A percentile compares a stretch with the other conserved stretches of the same genome.
These are phyloP conservation scores for Gadus macrocephalus DNA, from an alignment of 2,113 vertebrate genomes.

Conservation along the genomic window DNA sequence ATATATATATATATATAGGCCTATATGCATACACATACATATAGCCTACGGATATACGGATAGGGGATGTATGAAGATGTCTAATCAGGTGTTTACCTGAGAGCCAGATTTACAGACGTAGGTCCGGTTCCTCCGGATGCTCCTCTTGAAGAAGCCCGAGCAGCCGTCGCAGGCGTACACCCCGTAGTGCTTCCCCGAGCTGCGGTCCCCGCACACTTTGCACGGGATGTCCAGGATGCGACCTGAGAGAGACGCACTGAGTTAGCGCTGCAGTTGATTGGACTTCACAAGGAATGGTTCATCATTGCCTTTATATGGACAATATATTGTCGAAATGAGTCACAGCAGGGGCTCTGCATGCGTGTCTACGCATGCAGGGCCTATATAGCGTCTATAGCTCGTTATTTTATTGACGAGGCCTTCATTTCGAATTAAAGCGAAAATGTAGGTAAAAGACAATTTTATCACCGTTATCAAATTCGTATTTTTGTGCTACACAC, in stretches of 20 bases:
- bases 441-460: too few species aligned
- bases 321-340: not conserved
- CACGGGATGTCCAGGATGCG: conserved; percentile 98
- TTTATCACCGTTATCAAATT: too few species aligned
- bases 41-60: not conserved
- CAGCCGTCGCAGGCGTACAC: conserved; percentile 98
- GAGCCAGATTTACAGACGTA: conserved; percentile 99
- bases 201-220: conserved; percentile 97
- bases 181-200: conserved; percentile 97
- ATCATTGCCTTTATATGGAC: not conserved
- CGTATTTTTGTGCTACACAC: not conserved
- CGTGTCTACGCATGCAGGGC: not conserved
- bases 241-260: conserved; percentile 69
- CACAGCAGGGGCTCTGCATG: too few species aligned
- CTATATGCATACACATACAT: not conserved
- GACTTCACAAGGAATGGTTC: not conserved
- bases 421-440: too few species aligned
- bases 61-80: not conserved
- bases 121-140: conserved; percentile 93
- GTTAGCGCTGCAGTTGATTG: not conserved
- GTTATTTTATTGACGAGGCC: too few species aligned
- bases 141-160: conserved; percentile 98
- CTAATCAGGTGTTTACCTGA: conserved; percentile 76
- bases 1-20: too few species aligned
- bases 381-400: too few species aligned